These are phyloP conservation scores for Rutilus rutilus DNA, from an alignment of 2,113 vertebrate species.

Conservation along the genomic window DNA sequence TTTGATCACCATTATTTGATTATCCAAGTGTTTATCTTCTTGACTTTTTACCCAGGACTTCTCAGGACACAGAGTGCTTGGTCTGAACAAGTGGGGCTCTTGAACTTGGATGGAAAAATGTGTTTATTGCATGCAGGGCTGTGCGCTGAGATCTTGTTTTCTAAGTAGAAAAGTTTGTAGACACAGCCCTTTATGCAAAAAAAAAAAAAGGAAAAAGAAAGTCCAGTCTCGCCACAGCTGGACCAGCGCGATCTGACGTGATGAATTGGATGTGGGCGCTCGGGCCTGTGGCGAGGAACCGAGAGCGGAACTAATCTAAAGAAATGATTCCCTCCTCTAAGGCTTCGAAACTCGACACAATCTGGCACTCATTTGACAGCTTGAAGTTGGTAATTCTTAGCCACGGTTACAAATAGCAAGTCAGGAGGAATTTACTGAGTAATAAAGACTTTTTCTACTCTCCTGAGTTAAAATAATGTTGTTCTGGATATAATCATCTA, in stretches of 20 bases:
- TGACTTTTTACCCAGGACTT: constrained; percentile 17
- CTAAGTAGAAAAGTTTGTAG: constrained; percentile 42
- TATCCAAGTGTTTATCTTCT: constrained; percentile 51
- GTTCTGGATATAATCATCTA: constrained; percentile 85
- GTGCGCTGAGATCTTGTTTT: constrained; percentile 42
- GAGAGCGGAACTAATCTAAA: constrained; percentile 45
- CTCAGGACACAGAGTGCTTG: constrained; percentile 33
- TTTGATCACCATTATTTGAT: constrained; percentile 58
- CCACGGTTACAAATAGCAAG: constrained; percentile 72
- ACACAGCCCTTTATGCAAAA: constrained; percentile 19
- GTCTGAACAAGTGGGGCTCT: constrained; percentile 39
- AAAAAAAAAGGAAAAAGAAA: constrained; percentile 20
- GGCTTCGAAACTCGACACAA: constrained; percentile 53
- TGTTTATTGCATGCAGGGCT: constrained; percentile 42
- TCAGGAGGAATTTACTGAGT: constrained; percentile 75
- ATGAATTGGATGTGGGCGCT: constrained; percentile 42
- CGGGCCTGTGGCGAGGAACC: constrained; percentile 26
- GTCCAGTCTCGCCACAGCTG: constrained; percentile 29
- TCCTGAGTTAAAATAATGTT: constrained; percentile 81
- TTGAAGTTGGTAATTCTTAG: constrained; percentile 65
- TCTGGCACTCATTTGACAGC: constrained; percentile 65
- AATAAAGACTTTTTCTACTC: constrained; percentile 67
- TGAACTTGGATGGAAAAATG: constrained; percentile 41
- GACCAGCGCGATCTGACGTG: constrained; percentile 45
- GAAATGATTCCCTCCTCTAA: constrained; percentile 44